Evolutionary conservation across 2,797 vertebrate species (phyloP).

Genomic region (Triplophysa bombifrons): DNA sequence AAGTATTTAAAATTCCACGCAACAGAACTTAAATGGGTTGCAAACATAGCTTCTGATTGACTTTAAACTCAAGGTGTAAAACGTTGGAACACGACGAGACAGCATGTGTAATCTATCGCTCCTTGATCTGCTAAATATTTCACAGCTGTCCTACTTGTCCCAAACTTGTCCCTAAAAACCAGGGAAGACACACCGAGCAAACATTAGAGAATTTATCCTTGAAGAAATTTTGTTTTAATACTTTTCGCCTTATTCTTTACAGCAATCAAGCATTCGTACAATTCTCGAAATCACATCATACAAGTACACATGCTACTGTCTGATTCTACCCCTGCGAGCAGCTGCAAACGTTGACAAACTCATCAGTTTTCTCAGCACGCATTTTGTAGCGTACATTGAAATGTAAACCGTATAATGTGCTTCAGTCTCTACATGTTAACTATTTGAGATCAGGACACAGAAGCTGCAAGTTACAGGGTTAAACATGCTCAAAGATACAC

Average conservation of each 20-base stretch:
- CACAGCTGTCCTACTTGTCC: conserved; percentile 17
- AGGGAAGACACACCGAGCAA: conserved; percentile 11
- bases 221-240: conserved; percentile 57
- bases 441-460: conserved; percentile 61
- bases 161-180: conserved; percentile 2
- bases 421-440: conserved; percentile 67
- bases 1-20: not conserved
- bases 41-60: not conserved
- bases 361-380: conserved; percentile 68
- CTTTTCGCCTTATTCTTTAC: conserved; percentile 16
- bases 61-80: not conserved
- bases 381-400: conserved; percentile 65
- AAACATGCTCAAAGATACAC: conserved; percentile 59
- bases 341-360: conserved; percentile 71
- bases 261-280: conserved; percentile 65
- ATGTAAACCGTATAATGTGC: conserved; percentile 55
- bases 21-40: not conserved
- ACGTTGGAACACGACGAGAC: not conserved
- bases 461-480: conserved; percentile 46
- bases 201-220: conserved; percentile 8
- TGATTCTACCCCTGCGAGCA: conserved; percentile 57
- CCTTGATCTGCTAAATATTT: conserved; percentile 21
- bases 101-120: not conserved
- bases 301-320: conserved; percentile 65
- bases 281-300: conserved; percentile 68